These are phyloP conservation scores for Siderastrea siderea DNA, from an alignment of 92 coral and sea anemone genomes.

Conservation along the genomic window DNA sequence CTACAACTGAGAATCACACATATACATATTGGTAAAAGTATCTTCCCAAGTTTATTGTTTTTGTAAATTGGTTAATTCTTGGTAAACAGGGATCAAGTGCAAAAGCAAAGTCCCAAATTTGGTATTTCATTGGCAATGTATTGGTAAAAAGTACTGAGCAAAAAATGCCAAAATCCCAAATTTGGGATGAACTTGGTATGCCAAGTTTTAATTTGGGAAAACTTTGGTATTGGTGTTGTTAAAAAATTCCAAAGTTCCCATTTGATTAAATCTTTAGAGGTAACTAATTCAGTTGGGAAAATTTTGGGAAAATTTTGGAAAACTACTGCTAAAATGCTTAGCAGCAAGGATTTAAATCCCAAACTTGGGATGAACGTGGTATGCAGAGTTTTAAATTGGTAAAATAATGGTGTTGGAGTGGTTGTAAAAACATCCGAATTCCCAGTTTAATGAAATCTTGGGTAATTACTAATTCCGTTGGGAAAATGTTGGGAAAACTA, in stretches of 20 bases:
- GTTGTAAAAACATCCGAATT: background rate
- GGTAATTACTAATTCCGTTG: constrained; percentile 10
- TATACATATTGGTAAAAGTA: constrained; percentile 19
- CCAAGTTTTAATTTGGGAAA: constrained; percentile 23
- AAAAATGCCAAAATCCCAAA: constrained; percentile 28
- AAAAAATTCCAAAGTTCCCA: constrained; percentile 14
- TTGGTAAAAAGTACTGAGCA: constrained; percentile 8
- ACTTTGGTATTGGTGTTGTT: constrained; percentile 6
- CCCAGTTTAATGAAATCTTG: constrained; percentile 1
- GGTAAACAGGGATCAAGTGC: constrained; percentile 35
- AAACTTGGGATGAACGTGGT: constrained; percentile 9
- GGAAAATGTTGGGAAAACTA: constrained; percentile 10
- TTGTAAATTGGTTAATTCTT: constrained; percentile 33
- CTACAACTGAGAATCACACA: constrained; percentile 24
- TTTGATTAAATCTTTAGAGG: constrained; percentile 14
- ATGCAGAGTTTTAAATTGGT: constrained; percentile 9
- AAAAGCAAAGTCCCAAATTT: constrained; percentile 36
- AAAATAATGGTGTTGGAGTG: constrained; percentile 7
- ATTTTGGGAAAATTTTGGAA: constrained; percentile 12
- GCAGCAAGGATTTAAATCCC: background rate
- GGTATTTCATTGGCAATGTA: constrained; percentile 29
- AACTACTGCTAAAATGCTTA: background rate
- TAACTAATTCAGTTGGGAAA: constrained; percentile 24
- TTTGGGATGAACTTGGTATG: constrained; percentile 43
- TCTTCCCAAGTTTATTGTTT: constrained; percentile 21